Conservation (phyloP, 2,113 vertebrate species). For the Malurus cyaneus region DNA sequence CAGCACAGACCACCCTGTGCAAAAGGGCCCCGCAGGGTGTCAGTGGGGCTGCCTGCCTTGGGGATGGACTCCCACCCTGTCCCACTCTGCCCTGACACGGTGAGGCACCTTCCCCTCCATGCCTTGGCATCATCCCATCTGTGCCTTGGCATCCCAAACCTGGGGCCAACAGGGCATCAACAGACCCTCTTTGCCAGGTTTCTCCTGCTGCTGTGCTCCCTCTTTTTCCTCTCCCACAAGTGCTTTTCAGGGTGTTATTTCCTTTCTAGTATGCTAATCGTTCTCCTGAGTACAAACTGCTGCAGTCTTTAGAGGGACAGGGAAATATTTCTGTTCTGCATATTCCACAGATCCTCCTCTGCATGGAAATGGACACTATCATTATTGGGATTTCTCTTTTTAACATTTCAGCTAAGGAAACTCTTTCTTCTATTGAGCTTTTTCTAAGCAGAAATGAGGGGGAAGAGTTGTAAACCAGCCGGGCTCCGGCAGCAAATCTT, state of each 20-base stretch:
- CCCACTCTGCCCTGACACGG: not conserved
- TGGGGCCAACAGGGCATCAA: fast-evolving
- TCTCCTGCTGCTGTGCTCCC: not conserved
- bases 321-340: conserved; percentile 62
- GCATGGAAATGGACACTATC: conserved; percentile 59
- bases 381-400: conserved; percentile 31
- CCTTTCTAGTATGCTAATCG: conserved; percentile 15
- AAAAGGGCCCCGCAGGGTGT: not conserved
- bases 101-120: not conserved
- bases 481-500: not conserved
- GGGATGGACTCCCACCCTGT: fast-evolving
- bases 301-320: conserved; percentile 31
- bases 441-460: not conserved
- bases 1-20: not conserved
- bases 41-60: not conserved
- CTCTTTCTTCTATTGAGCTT: not conserved
- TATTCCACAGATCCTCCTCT: conserved; percentile 65
- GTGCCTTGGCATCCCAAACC: not conserved
- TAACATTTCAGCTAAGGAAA: not conserved
- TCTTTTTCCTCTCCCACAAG: not conserved
- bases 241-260: not conserved
- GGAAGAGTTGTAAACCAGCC: not conserved
- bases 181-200: not conserved
- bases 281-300: conserved; percentile 54
- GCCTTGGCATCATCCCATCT: not conserved